A percentile compares a stretch with the other conserved stretches of the same genome.
Evolutionary conservation across 2,888 invertebrate species (phyloP).

Genomic region (Latrodectus hesperus): DNA sequence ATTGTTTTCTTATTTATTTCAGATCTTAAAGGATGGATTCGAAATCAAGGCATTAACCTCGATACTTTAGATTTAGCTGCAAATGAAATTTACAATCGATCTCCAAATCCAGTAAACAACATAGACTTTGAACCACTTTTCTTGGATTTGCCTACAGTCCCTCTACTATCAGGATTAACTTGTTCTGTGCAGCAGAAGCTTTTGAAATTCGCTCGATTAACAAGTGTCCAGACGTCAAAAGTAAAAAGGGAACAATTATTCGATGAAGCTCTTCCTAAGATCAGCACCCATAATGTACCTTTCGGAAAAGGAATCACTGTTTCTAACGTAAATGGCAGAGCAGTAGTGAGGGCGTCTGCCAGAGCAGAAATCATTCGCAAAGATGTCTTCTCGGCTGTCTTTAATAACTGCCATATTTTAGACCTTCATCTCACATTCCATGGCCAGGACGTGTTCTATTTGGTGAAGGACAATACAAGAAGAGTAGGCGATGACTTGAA

Average conservation of each 20-base stretch:
- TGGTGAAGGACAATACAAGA: slow-evolving; percentile 92
- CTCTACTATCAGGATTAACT: slow-evolving; percentile 85
- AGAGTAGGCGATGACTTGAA: slow-evolving; percentile 92
- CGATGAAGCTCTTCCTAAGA: slow-evolving; percentile 66
- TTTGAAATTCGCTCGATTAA: slow-evolving; percentile 67
- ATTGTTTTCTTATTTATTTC: slow-evolving; percentile 63
- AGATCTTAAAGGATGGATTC: slow-evolving; percentile 87
- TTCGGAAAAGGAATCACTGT: slow-evolving; percentile 84
- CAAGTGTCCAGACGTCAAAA: slow-evolving; percentile 70
- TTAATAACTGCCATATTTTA: slow-evolving; percentile 93
- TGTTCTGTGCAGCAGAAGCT: slow-evolving; percentile 80
- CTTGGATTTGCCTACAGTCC: slow-evolving; percentile 69
- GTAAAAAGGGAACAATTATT: slow-evolving; percentile 71
- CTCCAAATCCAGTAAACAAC: slow-evolving; percentile 22
- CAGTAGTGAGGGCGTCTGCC: slow-evolving; percentile 79
- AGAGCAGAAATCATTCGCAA: slow-evolving; percentile 83
- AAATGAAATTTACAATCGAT: slow-evolving; percentile 61
- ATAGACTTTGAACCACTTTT: slow-evolving; percentile 53
- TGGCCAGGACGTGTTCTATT: slow-evolving; percentile 96
- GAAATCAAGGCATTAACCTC: slow-evolving; percentile 74
- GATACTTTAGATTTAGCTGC: slow-evolving; percentile 74
- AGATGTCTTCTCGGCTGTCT: slow-evolving; percentile 95
- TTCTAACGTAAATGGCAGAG: slow-evolving; percentile 87
- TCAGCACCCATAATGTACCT: slow-evolving; percentile 70
- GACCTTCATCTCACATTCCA: slow-evolving; percentile 94